Evolutionary conservation across 2,888 invertebrate genomes (phyloP).

Genomic region (Eudemis profundana): DNA sequence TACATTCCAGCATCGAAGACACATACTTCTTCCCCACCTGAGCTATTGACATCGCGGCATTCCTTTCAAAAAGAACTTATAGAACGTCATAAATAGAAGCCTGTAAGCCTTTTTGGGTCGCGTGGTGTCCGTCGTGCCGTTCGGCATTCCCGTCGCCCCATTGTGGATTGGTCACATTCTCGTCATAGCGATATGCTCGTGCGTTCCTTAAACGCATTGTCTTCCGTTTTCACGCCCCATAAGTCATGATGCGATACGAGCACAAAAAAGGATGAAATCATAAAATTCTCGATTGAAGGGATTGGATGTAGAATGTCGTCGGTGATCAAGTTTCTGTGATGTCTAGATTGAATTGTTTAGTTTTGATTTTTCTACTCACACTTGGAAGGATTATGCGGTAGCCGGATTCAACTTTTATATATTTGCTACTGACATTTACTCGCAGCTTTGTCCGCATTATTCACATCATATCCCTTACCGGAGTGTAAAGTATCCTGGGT

Average conservation of each 20-base stretch:
- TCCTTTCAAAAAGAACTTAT: neutral
- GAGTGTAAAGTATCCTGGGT: no score
- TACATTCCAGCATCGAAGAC: neutral
- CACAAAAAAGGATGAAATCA: slow-evolving; percentile 33
- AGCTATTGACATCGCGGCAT: neutral
- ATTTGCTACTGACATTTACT: no score
- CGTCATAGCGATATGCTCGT: slow-evolving; percentile 77
- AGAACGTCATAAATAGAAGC: neutral
- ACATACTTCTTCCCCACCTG: neutral
- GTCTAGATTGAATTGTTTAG: no score
- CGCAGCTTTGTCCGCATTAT: no score
- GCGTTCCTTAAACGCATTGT: slow-evolving; percentile 64
- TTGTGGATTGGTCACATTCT: slow-evolving; percentile 65
- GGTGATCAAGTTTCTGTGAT: neutral
- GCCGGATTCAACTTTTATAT: no score
- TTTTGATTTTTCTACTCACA: no score
- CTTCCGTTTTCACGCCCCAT: slow-evolving; percentile 68
- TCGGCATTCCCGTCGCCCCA: slow-evolving; percentile 47
- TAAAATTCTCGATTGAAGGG: slow-evolving; percentile 11
- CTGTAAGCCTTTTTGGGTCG: neutral
- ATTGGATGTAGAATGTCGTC: neutral
- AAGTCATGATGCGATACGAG: slow-evolving; percentile 44
- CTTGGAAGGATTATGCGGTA: no score
- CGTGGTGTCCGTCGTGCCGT: neutral
- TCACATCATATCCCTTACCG: no score